Evolutionary conservation across 2,113 vertebrate species (phyloP), one percentile per base, ranked within the genome.

Genomic region (Edolisoma coerulescens): DNA sequence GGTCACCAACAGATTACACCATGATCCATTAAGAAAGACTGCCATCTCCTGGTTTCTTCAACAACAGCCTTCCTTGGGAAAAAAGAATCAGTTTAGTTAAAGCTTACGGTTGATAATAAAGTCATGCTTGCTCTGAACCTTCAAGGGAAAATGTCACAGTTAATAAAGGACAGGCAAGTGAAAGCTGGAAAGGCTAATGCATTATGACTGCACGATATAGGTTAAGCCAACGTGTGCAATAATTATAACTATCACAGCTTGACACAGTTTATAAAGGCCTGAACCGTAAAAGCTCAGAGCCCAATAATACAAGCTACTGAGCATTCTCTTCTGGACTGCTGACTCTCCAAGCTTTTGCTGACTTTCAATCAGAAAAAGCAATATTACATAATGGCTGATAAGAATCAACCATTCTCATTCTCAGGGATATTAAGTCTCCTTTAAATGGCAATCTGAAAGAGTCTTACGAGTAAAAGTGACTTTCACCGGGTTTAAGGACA

Each of bases 31-130:
- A 93, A 95, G 94, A 97, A 97, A 98, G 89, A 97, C 70, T 96
- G 97, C 98, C 98, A 98, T 89, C 98, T 98, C 84, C 95, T 91
- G 98, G 64, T 32, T 78, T 65, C 44, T 50, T 50, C 33, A 28
- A 77, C 41, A 91, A 52, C 33, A 45, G 6, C 3, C 23, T 67
- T 69, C 44, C 20, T 26, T 1, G 5, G 65, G 32, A 52, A 77
- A 63, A 82, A 82, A 35, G 9, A 63, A 14, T 16, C 12, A 4
- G 21, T 89, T 84, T 85, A 87, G 75, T 79, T 96, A 96, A 93
- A 93, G 68, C 77, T 94, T 89, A 87, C 4, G 4, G 65, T 59
- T 69, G 39, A 93, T 94, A 78, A 64, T 92, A 82, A 97, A 96
- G 86, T 78, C 73, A 93, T 33, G 64, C 89, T 93, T 95, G 86